Evolutionary conservation across 2,888 invertebrate species (phyloP).

Genomic region (Luffia ferchaultella): DNA sequence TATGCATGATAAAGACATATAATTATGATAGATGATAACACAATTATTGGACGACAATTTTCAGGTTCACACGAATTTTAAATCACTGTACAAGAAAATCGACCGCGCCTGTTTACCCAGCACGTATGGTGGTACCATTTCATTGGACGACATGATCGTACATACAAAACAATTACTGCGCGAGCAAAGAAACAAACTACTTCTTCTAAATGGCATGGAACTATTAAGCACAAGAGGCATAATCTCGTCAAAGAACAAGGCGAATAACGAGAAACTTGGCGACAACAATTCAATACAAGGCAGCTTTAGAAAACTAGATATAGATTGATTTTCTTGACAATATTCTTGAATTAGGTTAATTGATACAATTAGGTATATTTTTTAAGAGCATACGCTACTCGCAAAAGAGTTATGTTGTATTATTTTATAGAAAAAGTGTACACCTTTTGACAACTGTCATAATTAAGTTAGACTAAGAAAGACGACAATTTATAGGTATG

Average conservation of each 20-base stretch:
- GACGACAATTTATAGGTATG: no score
- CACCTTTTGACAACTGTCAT: no score
- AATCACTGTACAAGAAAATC: constrained; percentile 66
- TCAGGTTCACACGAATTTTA: constrained; percentile 65
- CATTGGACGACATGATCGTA: constrained; percentile 75
- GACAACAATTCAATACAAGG: constrained; percentile 55
- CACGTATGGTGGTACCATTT: constrained; percentile 76
- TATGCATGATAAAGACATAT: no score
- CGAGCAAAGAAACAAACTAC: constrained; percentile 64
- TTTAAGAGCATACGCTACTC: neutral
- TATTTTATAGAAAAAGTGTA: no score
- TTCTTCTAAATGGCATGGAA: constrained; percentile 71
- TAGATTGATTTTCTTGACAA: constrained; percentile 51
- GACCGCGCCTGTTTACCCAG: constrained; percentile 72
- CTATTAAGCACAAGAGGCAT: constrained; percentile 70
- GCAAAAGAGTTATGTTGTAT: no score
- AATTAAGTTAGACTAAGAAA: no score
- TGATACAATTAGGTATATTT: neutral
- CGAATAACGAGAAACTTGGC: constrained; percentile 26
- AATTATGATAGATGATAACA: no score
- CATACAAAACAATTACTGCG: constrained; percentile 71
- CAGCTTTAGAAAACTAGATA: constrained; percentile 75
- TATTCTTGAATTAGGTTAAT: neutral
- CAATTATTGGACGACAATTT: constrained; percentile 22
- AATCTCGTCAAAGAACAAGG: constrained; percentile 30